Conservation (phyloP, 2,113 vertebrate genomes). For the Bagarius yarrelli region DNA sequence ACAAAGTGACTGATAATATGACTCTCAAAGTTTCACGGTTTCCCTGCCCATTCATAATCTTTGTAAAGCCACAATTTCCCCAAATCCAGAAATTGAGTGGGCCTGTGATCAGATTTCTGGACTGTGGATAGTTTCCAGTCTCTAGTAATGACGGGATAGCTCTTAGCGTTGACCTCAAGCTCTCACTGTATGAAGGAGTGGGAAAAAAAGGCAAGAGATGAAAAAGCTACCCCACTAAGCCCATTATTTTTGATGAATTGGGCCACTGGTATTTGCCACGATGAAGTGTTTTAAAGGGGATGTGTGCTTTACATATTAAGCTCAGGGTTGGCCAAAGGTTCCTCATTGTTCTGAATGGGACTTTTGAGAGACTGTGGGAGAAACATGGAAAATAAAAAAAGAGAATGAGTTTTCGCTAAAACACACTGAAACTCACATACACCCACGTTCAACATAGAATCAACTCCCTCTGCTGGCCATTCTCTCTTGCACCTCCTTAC, state of each 20-base stretch:
- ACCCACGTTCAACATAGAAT: constrained; percentile 1
- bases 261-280: constrained; percentile 60
- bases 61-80: constrained; percentile 52
- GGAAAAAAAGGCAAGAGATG: constrained; percentile 18
- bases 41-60: constrained; percentile 48
- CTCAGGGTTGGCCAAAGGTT: constrained; percentile 60
- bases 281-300: constrained; percentile 54
- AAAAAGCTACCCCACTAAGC: constrained; percentile 39
- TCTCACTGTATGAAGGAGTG: constrained; percentile 44
- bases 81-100: constrained; percentile 52
- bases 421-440: constrained; percentile 21
- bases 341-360: constrained; percentile 42
- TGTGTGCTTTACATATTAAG: constrained; percentile 69
- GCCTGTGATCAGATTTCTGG: constrained; percentile 62
- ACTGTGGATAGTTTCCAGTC: constrained; percentile 62
- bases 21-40: constrained; percentile 49
- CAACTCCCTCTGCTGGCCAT: constrained; percentile 52
- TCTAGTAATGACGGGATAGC: constrained; percentile 47
- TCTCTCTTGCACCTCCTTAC: neutral
- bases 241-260: constrained; percentile 66
- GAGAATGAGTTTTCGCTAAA: neutral
- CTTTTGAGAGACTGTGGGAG: constrained; percentile 41
- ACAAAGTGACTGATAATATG: constrained; percentile 45
- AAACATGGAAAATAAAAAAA: constrained; percentile 39
- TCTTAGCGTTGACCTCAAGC: constrained; percentile 52